Percentiles rank a stretch among this genome's conserved stretches.
These are phyloP conservation scores for Myripristis murdjan DNA, from an alignment of 2,797 vertebrate genomes.

Conservation along the genomic window DNA sequence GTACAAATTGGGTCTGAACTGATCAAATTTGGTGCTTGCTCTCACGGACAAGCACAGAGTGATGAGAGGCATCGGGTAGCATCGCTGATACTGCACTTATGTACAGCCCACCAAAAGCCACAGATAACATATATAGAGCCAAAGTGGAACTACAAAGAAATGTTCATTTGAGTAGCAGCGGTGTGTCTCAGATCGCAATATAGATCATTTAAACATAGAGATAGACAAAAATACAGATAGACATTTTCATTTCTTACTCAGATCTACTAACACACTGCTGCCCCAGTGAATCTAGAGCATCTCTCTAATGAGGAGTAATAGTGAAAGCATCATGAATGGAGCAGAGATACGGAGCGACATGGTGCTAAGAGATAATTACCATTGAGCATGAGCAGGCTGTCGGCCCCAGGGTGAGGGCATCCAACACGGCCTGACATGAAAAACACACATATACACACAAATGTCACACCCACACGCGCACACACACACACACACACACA, in stretches of 20 bases:
- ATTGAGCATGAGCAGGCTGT: slow-evolving; percentile 98
- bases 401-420: slow-evolving; percentile 95
- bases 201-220: no score
- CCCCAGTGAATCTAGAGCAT: background rate
- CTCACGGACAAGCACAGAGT: no score
- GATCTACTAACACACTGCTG: background rate
- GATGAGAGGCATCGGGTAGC: no score
- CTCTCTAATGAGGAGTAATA: slow-evolving; percentile 37
- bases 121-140: no score
- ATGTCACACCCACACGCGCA: slow-evolving; percentile 32
- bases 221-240: no score
- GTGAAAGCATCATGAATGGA: slow-evolving; percentile 32
- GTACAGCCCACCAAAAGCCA: no score
- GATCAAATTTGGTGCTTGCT: background rate
- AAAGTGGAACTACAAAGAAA: background rate
- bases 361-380: slow-evolving; percentile 89
- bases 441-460: slow-evolving; percentile 61
- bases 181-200: background rate
- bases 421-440: slow-evolving; percentile 92
- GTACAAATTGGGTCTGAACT: background rate
- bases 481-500: slow-evolving; percentile 38
- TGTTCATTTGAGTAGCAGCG: background rate
- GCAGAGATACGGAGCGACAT: slow-evolving; percentile 44
- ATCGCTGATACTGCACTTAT: no score
- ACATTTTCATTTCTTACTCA: background rate